These are phyloP conservation scores for Pachypsylla venusta DNA, from an alignment of 1,140 invertebrate genomes.

Conservation along the genomic window DNA sequence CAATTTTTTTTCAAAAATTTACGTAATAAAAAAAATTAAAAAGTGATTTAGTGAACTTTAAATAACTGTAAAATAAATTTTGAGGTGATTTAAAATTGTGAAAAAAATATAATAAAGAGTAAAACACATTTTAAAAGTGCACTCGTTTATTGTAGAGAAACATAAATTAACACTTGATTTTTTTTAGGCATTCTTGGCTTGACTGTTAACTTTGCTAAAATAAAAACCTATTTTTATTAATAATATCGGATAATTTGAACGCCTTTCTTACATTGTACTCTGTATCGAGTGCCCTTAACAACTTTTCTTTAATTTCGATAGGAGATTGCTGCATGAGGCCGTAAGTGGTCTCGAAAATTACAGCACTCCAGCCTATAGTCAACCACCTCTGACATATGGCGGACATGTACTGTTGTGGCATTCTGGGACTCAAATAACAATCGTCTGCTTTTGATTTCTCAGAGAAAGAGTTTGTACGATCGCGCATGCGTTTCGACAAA, in stretches of 20 bases:
- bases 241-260: neutral
- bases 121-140: conserved; percentile 7
- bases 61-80: conserved; percentile 1
- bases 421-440: conserved; percentile 29
- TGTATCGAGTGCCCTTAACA: conserved; percentile 42
- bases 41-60: neutral
- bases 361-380: conserved; percentile 30
- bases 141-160: neutral
- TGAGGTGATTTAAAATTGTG: neutral
- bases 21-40: conserved; percentile 7
- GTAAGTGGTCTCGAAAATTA: conserved; percentile 30
- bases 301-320: conserved; percentile 43
- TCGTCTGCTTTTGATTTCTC: conserved; percentile 11
- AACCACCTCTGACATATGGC: conserved; percentile 32
- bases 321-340: conserved; percentile 40
- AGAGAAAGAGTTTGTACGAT: conserved; percentile 7
- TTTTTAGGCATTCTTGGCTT: neutral
- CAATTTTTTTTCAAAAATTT: conserved; percentile 24
- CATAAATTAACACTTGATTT: neutral
- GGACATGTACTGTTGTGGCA: conserved; percentile 30
- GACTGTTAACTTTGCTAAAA: neutral
- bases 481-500: neutral
- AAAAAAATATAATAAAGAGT: neutral
- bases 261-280: conserved; percentile 44
- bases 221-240: neutral